Conservation (phyloP, 1,140 invertebrate species). For the Cotesia glomerata region DNA sequence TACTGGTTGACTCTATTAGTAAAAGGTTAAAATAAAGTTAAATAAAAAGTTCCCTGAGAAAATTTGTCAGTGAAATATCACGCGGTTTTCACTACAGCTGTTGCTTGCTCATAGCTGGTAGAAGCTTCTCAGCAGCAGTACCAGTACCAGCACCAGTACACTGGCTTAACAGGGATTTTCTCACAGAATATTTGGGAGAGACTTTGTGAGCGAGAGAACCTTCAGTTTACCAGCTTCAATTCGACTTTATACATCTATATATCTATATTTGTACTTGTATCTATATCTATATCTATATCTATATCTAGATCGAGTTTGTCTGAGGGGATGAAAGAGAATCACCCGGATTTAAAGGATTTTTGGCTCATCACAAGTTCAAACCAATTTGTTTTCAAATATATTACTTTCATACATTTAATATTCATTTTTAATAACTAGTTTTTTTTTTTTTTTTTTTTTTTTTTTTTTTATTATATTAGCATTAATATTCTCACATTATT, state of each 20-base stretch:
- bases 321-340: neutral
- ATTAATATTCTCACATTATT: neutral
- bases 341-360: neutral
- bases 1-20: neutral
- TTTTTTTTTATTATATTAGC: too few species aligned
- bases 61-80: conserved; percentile 7
- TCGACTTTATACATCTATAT: neutral
- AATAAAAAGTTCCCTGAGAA: neutral
- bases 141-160: too few species aligned
- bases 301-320: neutral
- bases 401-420: neutral
- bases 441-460: neutral
- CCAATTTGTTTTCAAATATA: neutral
- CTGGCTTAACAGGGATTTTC: conserved; percentile 6
- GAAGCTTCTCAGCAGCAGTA: neutral
- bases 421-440: neutral
- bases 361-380: neutral
- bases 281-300: too few species aligned
- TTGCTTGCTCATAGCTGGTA: neutral
- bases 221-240: conserved; percentile 2
- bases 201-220: neutral
- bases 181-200: neutral
- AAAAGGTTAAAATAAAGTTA: neutral
- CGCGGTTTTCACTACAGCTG: conserved; percentile 15
- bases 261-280: neutral